Conservation (phyloP, 2,113 vertebrate genomes). For the Stercorarius parasiticus region DNA sequence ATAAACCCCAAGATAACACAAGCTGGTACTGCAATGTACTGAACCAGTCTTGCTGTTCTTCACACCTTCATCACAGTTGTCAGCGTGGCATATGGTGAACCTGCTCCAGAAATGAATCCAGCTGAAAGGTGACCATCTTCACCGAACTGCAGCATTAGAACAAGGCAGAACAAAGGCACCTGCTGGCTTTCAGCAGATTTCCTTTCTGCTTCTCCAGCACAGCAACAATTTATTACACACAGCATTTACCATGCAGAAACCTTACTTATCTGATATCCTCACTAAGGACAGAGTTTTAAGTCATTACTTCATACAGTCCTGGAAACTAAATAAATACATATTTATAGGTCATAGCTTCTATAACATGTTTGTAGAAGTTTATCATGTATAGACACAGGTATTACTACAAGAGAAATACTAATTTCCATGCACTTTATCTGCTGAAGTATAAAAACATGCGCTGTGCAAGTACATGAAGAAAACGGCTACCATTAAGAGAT, state of each 20-base stretch:
- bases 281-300: background rate
- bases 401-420: too few species aligned
- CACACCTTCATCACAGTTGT: background rate
- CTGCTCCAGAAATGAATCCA: background rate
- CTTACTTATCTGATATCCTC: background rate
- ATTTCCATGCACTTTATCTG: fast-evolving
- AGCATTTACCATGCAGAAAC: background rate
- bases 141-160: background rate
- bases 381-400: background rate
- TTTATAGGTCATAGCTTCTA: background rate
- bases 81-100: fast-evolving
- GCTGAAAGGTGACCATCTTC: background rate
- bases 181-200: background rate
- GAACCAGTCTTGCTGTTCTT: background rate
- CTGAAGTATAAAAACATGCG: fast-evolving
- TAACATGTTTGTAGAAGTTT: background rate
- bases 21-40: background rate
- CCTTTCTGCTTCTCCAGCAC: background rate
- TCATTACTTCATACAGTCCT: background rate
- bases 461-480: background rate
- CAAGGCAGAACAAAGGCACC: background rate
- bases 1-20: background rate
- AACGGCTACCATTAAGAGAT: background rate
- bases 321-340: fast-evolving
- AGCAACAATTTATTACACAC: background rate